Evolutionary conservation across 2,888 invertebrate species (phyloP).

Genomic region (Spilarctia lutea): DNA sequence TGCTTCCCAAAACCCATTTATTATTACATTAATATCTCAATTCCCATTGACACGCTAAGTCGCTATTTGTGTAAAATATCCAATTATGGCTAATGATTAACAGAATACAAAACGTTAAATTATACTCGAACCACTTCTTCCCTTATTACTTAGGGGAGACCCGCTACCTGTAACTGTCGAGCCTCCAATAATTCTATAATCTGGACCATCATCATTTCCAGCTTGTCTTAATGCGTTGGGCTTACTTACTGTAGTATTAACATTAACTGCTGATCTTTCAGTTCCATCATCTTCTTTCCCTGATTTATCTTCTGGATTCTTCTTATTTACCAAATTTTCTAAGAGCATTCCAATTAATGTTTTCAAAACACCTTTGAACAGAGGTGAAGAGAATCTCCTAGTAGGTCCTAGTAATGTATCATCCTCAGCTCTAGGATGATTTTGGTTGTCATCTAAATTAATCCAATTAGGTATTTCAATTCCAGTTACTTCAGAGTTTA

Average conservation of each 20-base stretch:
- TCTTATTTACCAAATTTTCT: background rate
- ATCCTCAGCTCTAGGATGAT: background rate
- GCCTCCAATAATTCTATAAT: constrained; percentile 74
- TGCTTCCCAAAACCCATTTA: constrained; percentile 51
- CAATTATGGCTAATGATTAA: background rate
- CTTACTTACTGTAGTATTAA: background rate
- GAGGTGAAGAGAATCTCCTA: background rate
- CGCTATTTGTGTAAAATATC: constrained; percentile 23
- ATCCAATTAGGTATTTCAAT: background rate
- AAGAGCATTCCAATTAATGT: constrained; percentile 11
- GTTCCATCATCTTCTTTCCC: background rate
- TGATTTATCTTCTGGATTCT: background rate
- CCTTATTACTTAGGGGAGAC: constrained; percentile 67
- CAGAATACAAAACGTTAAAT: background rate
- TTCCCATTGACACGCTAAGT: constrained; percentile 45
- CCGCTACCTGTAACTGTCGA: constrained; percentile 74
- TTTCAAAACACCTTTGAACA: constrained; percentile 9
- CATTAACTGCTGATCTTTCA: background rate
- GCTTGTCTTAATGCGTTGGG: background rate
- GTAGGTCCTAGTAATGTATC: background rate
- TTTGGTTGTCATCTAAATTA: background rate
- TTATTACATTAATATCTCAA: constrained; percentile 23
- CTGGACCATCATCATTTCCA: constrained; percentile 45
- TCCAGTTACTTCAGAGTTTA: background rate
- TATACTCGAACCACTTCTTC: constrained; percentile 59